A percentile compares a stretch with the other conserved stretches of the same genome.
Conservation (phyloP, 2,113 vertebrate species). For the Perccottus glenii region DNA sequence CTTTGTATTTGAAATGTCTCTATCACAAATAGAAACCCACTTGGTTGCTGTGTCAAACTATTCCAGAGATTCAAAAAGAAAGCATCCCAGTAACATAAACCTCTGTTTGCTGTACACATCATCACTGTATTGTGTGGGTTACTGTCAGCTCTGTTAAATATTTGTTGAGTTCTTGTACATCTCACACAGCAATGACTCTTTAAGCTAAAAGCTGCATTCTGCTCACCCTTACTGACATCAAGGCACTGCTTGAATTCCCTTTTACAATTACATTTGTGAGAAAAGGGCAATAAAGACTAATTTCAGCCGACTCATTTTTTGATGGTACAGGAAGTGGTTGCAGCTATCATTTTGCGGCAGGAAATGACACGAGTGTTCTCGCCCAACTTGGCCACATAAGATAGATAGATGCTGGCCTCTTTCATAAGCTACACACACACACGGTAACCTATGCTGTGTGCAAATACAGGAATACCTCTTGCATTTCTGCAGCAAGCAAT, state of each 20-base stretch:
- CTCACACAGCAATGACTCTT: conserved; percentile 7
- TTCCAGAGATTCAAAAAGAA: background rate
- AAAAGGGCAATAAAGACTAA: conserved; percentile 2
- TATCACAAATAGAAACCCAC: background rate
- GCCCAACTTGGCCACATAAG: conserved; percentile 18
- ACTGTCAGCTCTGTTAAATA: conserved; percentile 28
- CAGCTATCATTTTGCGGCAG: conserved; percentile 64
- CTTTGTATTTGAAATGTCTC: background rate
- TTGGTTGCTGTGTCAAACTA: background rate
- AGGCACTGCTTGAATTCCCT: background rate
- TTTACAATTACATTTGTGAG: background rate
- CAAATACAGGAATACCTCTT: too few relatives aligned
- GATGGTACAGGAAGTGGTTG: conserved; percentile 71
- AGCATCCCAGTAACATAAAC: background rate
- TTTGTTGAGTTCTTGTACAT: conserved; percentile 23
- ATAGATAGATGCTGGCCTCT: too few relatives aligned
- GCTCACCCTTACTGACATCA: background rate
- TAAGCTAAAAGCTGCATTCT: conserved; percentile 6
- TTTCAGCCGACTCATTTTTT: conserved; percentile 55
- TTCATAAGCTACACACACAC: conserved; percentile 1
- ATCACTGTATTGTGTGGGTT: conserved; percentile 7
- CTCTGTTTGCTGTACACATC: background rate
- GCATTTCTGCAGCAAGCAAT: conserved; percentile 4
- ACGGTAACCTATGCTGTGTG: background rate
- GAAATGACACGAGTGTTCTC: conserved; percentile 69